Evolutionary conservation across 2,797 vertebrate species (phyloP).

Genomic region (Enteromius trimaculatus): DNA sequence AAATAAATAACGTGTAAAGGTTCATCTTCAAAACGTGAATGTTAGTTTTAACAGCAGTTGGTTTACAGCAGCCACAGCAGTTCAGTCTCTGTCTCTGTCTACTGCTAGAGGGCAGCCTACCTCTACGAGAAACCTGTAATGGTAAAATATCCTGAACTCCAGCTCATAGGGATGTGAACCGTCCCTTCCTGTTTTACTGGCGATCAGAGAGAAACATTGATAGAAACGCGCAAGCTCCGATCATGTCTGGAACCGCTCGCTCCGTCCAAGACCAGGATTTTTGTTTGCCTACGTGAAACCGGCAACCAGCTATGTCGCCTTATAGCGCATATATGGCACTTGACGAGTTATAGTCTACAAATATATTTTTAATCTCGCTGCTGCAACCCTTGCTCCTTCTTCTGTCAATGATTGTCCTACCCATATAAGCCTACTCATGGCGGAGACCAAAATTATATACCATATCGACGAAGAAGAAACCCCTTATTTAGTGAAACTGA

Average conservation of each 20-base stretch:
- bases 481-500: slow-evolving; percentile 95
- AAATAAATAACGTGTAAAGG: neutral
- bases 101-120: slow-evolving; percentile 78
- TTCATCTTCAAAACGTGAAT: neutral
- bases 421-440: slow-evolving; percentile 83
- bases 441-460: slow-evolving; percentile 99
- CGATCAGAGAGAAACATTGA: slow-evolving; percentile 70
- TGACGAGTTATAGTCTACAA: slow-evolving; percentile 68
- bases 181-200: slow-evolving; percentile 85
- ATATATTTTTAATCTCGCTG: slow-evolving; percentile 72
- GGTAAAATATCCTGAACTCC: slow-evolving; percentile 72
- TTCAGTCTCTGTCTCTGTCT: slow-evolving; percentile 36
- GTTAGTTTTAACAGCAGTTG: neutral
- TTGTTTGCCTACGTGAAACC: slow-evolving; percentile 61
- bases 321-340: slow-evolving; percentile 57
- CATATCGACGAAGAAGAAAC: slow-evolving; percentile 99
- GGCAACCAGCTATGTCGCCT: slow-evolving; percentile 59
- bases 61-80: neutral
- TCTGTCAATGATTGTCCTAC: slow-evolving; percentile 80
- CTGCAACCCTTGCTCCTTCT: slow-evolving; percentile 75
- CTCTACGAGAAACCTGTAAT: slow-evolving; percentile 63
- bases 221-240: slow-evolving; percentile 69
- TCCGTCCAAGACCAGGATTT: slow-evolving; percentile 64
- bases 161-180: slow-evolving; percentile 79
- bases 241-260: slow-evolving; percentile 73